phyloP scores from a whole-genome alignment of 2,113 vertebrate species.

The Sebastes fasciatus region DNA sequence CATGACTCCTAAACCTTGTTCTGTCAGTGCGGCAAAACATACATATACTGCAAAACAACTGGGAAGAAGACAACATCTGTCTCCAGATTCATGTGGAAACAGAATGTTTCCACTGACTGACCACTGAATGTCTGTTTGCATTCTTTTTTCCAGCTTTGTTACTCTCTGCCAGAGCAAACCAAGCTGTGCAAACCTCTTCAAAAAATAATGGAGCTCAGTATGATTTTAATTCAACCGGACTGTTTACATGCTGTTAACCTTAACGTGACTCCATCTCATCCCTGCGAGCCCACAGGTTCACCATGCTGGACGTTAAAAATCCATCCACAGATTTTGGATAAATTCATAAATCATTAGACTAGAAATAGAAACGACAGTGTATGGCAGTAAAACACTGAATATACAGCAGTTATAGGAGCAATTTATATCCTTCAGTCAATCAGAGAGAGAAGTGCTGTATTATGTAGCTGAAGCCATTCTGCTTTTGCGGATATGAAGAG shows the following conservation, averaged over 20 bases:
- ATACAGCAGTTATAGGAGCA: not conserved
- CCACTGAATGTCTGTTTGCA: constrained; percentile 33
- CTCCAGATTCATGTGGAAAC: constrained; percentile 27
- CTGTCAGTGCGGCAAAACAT: not conserved
- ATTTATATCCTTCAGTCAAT: constrained; percentile 22
- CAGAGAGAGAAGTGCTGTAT: constrained; percentile 1
- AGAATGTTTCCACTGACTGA: constrained; percentile 27
- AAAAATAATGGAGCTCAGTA: constrained; percentile 24
- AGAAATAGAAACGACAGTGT: not conserved
- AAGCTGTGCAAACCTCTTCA: constrained; percentile 71
- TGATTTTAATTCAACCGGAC: constrained; percentile 47
- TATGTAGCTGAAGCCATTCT: constrained; percentile 16
- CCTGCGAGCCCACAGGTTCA: constrained; percentile 9
- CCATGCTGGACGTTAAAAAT: not conserved
- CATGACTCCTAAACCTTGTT: constrained; percentile 37
- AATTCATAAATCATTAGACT: constrained; percentile 24
- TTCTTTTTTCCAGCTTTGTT: constrained; percentile 14
- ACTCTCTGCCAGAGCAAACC: constrained; percentile 61
- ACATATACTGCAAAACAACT: not conserved
- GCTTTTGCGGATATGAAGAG: constrained; percentile 38
- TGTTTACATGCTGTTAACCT: constrained; percentile 59
- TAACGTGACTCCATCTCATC: constrained; percentile 32
- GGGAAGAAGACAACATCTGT: constrained; percentile 52
- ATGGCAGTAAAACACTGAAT: constrained; percentile 1
- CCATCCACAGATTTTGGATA: constrained; percentile 21